Conservation (phyloP, 2,888 invertebrate species). For the Dorcus parallelipipedus region DNA sequence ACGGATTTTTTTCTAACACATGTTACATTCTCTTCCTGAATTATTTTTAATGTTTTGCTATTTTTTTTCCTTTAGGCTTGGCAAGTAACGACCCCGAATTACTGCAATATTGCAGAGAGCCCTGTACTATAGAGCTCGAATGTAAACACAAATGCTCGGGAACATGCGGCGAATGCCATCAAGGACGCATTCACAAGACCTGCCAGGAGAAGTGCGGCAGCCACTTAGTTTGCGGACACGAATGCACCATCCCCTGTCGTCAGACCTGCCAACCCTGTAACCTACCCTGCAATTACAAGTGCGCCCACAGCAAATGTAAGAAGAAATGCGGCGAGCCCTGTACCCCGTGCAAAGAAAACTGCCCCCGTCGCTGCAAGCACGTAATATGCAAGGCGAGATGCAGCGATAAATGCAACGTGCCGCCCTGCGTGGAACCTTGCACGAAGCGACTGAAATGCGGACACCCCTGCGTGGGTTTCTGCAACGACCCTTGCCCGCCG, state of each 20-base stretch:
- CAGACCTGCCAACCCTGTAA: constrained; percentile 46
- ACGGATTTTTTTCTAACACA: too few relatives aligned
- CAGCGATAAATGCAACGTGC: constrained; percentile 48
- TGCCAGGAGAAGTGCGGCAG: constrained; percentile 57
- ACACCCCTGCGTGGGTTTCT: constrained; percentile 66
- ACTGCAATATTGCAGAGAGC: constrained; percentile 42
- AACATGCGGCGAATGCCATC: constrained; percentile 55
- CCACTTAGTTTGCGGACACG: constrained; percentile 61
- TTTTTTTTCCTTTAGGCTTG: not conserved
- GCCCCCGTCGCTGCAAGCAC: constrained; percentile 50
- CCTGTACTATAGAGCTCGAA: constrained; percentile 47
- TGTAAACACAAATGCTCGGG: constrained; percentile 57
- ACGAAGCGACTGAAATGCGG: constrained; percentile 49
- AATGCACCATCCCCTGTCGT: constrained; percentile 57
- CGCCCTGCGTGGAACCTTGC: constrained; percentile 51
- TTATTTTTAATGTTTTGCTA: not conserved
- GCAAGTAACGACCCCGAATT: constrained; percentile 1
- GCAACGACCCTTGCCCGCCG: constrained; percentile 67
- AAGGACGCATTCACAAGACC: constrained; percentile 58
- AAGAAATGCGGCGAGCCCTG: constrained; percentile 49
- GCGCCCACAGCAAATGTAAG: constrained; percentile 54
- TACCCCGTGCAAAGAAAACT: constrained; percentile 39
- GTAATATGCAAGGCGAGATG: constrained; percentile 51
- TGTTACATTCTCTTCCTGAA: too few relatives aligned
- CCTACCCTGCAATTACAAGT: constrained; percentile 32